Evolutionary conservation across 2,797 vertebrate genomes (phyloP).

Genomic region (Pristis pectinata): DNA sequence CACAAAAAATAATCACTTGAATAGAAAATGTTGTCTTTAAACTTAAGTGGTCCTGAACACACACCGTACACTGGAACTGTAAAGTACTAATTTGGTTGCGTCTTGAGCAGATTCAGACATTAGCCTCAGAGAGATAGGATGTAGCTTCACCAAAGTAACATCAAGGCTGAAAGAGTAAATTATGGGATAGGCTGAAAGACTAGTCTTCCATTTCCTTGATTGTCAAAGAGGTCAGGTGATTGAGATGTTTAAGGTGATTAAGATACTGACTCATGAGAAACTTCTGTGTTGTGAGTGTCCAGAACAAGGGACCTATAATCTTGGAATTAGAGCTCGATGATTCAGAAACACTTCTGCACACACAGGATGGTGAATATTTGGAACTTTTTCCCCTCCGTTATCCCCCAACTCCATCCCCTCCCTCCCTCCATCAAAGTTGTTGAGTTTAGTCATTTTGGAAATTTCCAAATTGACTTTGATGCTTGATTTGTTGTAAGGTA

Average conservation of each 20-base stretch:
- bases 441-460: not conserved
- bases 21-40: not conserved
- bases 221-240: not conserved
- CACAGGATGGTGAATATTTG: not conserved
- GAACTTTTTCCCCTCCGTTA: not conserved
- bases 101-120: not conserved
- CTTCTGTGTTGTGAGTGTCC: too few relatives aligned
- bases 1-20: not conserved
- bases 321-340: too few relatives aligned
- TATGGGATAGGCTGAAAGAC: not conserved
- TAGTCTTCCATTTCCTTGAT: not conserved
- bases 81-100: too few relatives aligned
- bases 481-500: too few relatives aligned
- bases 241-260: not conserved
- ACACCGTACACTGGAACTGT: not conserved
- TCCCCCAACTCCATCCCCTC: not conserved
- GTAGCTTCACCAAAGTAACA: not conserved
- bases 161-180: not conserved
- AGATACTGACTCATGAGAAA: not conserved
- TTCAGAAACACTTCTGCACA: not conserved
- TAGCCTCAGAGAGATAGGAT: not conserved
- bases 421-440: not conserved
- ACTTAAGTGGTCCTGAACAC: not conserved
- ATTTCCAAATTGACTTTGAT: too few relatives aligned
- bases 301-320: too few relatives aligned